These are phyloP conservation scores for Calephelis perditalis DNA, from an alignment of 2,888 invertebrate genomes.

Conservation along the genomic window DNA sequence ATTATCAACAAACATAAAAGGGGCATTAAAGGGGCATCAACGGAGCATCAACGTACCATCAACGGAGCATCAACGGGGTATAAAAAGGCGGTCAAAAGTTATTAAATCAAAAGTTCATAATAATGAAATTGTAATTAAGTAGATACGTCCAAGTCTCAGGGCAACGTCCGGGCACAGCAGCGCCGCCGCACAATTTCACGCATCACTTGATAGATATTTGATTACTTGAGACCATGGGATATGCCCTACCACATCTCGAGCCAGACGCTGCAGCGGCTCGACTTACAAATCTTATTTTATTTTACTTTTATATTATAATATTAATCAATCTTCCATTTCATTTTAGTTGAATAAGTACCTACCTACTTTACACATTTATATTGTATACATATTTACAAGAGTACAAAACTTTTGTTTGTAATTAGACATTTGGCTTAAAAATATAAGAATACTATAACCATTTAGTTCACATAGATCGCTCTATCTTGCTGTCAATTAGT, in stretches of 20 bases:
- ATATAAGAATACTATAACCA: too few species aligned
- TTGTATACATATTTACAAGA: too few species aligned
- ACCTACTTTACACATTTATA: too few species aligned
- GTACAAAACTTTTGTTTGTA: too few species aligned
- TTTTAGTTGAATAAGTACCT: not conserved
- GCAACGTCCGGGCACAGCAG: conserved; percentile 48
- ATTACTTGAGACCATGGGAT: conserved; percentile 43
- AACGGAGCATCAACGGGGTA: too few species aligned
- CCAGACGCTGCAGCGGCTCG: not conserved
- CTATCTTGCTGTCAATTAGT: too few species aligned
- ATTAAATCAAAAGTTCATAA: conserved; percentile 22
- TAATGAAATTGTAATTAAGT: conserved; percentile 37
- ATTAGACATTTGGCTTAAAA: too few species aligned
- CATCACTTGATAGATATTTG: conserved; percentile 66
- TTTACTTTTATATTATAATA: not conserved
- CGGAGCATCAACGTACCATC: too few species aligned
- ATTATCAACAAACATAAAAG: too few species aligned
- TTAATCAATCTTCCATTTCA: not conserved
- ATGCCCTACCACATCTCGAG: conserved; percentile 40
- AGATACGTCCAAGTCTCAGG: conserved; percentile 41
- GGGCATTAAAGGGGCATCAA: too few species aligned
- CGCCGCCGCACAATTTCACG: conserved; percentile 57
- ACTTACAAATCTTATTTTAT: conserved; percentile 15
- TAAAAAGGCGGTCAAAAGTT: not conserved
- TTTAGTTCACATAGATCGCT: too few species aligned